These are phyloP conservation scores for Julus scanicus DNA, from an alignment of 2,888 invertebrate species.

Conservation along the genomic window DNA sequence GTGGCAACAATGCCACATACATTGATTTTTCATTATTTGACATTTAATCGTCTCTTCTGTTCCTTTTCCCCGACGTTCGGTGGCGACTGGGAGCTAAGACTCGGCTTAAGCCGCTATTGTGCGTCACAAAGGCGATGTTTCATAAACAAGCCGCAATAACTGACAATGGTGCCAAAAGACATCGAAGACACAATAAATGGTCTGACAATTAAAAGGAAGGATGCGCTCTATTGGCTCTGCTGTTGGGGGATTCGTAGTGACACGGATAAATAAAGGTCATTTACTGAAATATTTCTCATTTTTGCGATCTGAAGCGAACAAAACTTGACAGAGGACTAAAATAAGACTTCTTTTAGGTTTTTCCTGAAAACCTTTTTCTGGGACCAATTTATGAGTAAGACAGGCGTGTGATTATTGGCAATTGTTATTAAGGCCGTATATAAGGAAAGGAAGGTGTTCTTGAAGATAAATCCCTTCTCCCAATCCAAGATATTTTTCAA, in stretches of 20 bases:
- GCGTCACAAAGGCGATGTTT: slow-evolving; percentile 16
- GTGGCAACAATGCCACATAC: slow-evolving; percentile 39
- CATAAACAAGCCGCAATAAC: slow-evolving; percentile 9
- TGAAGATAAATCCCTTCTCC: no score
- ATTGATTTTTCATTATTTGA: slow-evolving; percentile 42
- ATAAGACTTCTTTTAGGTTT: background rate
- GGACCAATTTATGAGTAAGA: no score
- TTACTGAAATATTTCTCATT: background rate
- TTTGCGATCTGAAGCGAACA: background rate
- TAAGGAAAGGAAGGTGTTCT: no score
- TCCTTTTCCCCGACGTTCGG: background rate
- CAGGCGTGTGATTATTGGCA: no score
- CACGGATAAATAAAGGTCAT: background rate
- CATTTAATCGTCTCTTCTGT: slow-evolving; percentile 30
- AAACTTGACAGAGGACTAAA: background rate
- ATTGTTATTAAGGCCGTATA: no score
- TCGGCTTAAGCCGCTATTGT: background rate
- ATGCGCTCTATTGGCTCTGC: background rate
- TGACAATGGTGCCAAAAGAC: slow-evolving; percentile 30
- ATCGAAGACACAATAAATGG: slow-evolving; percentile 37
- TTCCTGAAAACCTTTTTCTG: background rate
- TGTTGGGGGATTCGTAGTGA: background rate
- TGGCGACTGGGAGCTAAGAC: background rate
- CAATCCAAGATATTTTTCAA: no score
- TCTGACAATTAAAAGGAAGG: slow-evolving; percentile 22